Conservation (phyloP, 1,140 invertebrate species). For the Apis florea region DNA sequence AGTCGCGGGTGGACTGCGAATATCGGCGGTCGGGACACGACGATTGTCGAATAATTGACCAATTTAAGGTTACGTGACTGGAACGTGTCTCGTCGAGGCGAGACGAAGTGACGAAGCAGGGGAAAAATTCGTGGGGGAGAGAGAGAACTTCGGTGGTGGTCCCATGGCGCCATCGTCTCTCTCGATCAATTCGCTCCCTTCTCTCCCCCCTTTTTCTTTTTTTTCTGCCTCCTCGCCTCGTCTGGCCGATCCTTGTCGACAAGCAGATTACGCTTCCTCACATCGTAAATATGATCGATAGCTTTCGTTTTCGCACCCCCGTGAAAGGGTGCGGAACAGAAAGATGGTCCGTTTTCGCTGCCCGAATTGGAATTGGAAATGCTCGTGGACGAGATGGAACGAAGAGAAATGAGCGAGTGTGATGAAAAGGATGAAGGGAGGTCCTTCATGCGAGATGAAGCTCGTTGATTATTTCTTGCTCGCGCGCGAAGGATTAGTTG, state of each 20-base stretch:
- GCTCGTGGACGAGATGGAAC: background rate
- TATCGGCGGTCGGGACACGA: constrained; percentile 31
- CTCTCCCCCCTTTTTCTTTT: background rate
- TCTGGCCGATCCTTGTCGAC: constrained; percentile 35
- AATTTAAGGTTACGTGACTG: constrained; percentile 69
- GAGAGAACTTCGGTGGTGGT: constrained; percentile 14
- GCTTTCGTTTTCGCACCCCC: background rate
- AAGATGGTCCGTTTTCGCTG: background rate
- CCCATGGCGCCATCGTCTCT: constrained; percentile 37
- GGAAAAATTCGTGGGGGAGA: constrained; percentile 10
- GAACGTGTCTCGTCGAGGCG: constrained; percentile 46
- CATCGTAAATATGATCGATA: constrained; percentile 57
- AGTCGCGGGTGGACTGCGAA: constrained; percentile 29
- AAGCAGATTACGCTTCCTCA: constrained; percentile 43
- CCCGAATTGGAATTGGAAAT: background rate
- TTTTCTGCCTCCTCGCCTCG: constrained; percentile 4
- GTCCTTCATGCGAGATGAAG: background rate
- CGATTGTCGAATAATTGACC: constrained; percentile 65
- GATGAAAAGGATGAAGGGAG: background rate
- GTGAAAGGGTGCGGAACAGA: constrained; percentile 5
- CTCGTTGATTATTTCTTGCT: no score
- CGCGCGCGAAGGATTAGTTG: no score
- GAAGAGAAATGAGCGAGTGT: no score
- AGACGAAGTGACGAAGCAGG: background rate
- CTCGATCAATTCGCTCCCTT: background rate